Percentiles rank a stretch among this genome's conserved stretches.
Evolutionary conservation across 2,888 invertebrate species (phyloP).

Genomic region (Nephrotoma flavescens): DNA sequence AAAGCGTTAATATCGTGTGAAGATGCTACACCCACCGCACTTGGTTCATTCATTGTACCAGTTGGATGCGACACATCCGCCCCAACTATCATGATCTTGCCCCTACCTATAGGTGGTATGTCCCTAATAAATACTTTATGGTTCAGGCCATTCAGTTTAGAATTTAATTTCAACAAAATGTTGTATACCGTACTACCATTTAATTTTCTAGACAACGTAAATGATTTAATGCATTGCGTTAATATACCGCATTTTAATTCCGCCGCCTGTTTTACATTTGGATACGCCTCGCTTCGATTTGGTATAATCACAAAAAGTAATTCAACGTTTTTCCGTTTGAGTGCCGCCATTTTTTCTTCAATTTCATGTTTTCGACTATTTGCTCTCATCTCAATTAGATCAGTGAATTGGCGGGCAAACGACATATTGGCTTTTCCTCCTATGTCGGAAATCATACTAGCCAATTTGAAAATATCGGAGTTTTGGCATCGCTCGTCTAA

Average conservation of each 20-base stretch:
- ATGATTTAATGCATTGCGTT: constrained; percentile 55
- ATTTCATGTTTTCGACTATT: neutral
- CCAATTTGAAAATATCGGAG: constrained; percentile 17
- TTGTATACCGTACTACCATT: constrained; percentile 50
- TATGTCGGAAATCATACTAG: constrained; percentile 19
- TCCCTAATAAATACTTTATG: constrained; percentile 33
- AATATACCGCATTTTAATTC: constrained; percentile 52
- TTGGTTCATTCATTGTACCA: constrained; percentile 22
- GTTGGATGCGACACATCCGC: constrained; percentile 90
- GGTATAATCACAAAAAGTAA: constrained; percentile 38
- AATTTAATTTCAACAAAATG: constrained; percentile 57
- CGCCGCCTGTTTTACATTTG: constrained; percentile 49
- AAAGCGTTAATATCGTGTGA: constrained; percentile 53
- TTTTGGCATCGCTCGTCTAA: constrained; percentile 20
- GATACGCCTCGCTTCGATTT: constrained; percentile 27
- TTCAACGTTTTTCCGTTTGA: neutral
- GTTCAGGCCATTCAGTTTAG: constrained; percentile 73
- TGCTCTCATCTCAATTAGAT: neutral
- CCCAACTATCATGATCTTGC: constrained; percentile 48
- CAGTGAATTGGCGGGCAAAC: neutral
- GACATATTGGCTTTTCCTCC: constrained; percentile 8
- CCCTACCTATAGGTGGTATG: neutral
- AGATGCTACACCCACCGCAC: constrained; percentile 62
- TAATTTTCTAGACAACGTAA: constrained; percentile 34
- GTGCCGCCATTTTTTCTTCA: neutral